Conservation (phyloP, 2,113 vertebrate species). For the Aspiorhynchus laticeps region DNA sequence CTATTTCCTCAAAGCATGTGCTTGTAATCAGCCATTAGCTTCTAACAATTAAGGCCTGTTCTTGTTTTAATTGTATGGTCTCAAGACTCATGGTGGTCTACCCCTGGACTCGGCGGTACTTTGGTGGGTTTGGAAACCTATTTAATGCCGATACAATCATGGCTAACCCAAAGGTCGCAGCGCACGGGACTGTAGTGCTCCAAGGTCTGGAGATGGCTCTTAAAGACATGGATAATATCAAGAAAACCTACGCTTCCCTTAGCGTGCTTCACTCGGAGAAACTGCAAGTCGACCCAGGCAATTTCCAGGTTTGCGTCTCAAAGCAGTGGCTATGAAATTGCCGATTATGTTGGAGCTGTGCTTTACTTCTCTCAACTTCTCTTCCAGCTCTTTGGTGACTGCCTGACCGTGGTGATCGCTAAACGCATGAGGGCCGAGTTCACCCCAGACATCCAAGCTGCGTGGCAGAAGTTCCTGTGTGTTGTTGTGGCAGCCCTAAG, state of each 20-base stretch:
- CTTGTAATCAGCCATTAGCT: neutral
- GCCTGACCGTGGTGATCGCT: constrained; percentile 11
- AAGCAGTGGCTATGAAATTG: neutral
- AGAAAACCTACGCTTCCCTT: neutral
- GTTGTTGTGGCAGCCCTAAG: constrained; percentile 72
- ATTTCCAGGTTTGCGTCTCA: constrained; percentile 2
- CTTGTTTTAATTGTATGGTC: neutral
- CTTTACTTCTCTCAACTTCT: neutral
- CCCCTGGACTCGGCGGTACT: constrained; percentile 84
- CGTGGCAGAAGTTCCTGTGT: constrained; percentile 74
- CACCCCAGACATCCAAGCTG: constrained; percentile 62
- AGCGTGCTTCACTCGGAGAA: constrained; percentile 9
- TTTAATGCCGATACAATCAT: constrained; percentile 74
- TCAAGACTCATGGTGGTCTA: constrained; percentile 74
- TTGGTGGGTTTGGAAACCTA: constrained; percentile 79
- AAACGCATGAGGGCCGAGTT: constrained; percentile 54
- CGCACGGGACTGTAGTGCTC: neutral
- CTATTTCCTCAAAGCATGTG: neutral
- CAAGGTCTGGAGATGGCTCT: neutral
- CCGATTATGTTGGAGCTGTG: neutral
- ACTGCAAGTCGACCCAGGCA: neutral
- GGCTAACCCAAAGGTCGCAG: constrained; percentile 68
- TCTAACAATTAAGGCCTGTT: neutral
- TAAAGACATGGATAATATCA: constrained; percentile 5
- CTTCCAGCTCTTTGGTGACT: constrained; percentile 1